Evolutionary conservation across 2,888 invertebrate genomes (phyloP), one percentile per base, ranked within the genome.

Genomic region (Neuroscelio doddi): DNA sequence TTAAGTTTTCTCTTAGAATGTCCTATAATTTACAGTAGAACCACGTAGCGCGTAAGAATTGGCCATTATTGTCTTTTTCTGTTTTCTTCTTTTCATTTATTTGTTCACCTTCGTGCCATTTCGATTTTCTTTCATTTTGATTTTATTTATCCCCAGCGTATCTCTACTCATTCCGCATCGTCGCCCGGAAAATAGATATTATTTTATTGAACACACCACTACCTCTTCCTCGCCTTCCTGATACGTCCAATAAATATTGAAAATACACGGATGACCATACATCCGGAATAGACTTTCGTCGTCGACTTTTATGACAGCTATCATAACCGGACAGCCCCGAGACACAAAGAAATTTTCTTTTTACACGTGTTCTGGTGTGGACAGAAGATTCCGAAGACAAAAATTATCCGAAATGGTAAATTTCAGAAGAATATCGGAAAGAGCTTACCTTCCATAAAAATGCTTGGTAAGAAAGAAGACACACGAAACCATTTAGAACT

Each of bases 171-270:
- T 76, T 75, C 72, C 70, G 69, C 75, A 63, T 76, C 70, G 71
- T 63, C 68, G 70, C 68, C 71, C 66, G 74, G 73, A 77, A 79
- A 78, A 77, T 74, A 73, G 72, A 73, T 76, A 76, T 77, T 76
- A 77, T 78, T 77, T 73, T 70, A 77, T 68, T 70, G 73, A 72
- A 73, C 70, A 70, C 61, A 63, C 63, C 67, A 61, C 51, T 64
- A 57, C 57, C 38, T 10, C 29, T n/a, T 16, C 47, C 57, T 29
- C 47, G 24, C 59, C 49, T 64, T 53, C 38, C 47, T 50, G 69
- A 75, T 73, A 73, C 70, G 67, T 72, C 72, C 72, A 72, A 78
- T 77, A 78, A 76, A 78, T 76, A 77, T 75, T 69, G 68, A 58
- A 61, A 57, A 66, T 51, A 57, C 66, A 69, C 57, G 61, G 65